Evolutionary conservation across 2,113 vertebrate genomes (phyloP).

Genomic region (Scomber japonicus): DNA sequence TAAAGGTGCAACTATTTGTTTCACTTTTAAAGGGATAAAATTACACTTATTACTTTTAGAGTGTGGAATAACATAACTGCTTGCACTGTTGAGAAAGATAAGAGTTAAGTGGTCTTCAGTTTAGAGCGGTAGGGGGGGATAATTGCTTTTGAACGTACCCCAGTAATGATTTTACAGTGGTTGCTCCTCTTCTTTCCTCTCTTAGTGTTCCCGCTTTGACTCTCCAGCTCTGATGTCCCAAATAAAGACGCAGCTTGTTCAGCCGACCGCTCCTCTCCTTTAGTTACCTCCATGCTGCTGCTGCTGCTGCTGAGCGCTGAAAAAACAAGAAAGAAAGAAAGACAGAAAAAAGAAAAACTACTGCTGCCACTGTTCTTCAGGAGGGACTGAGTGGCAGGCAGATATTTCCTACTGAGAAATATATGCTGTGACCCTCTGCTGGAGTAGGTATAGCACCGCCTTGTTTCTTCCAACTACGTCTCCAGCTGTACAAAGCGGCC

Average conservation of each 20-base stretch:
- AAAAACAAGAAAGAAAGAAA: not conserved
- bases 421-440: constrained; percentile 1
- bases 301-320: constrained; percentile 44
- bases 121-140: not conserved
- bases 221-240: constrained; percentile 64
- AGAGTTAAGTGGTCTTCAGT: not conserved
- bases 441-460: constrained; percentile 59
- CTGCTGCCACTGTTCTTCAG: constrained; percentile 19
- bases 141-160: constrained; percentile 65
- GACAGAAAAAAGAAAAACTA: not conserved
- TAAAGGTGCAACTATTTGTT: not conserved
- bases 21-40: not conserved
- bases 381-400: constrained; percentile 6
- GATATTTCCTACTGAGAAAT: not conserved
- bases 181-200: constrained; percentile 45
- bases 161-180: constrained; percentile 68
- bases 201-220: constrained; percentile 33
- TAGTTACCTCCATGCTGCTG: constrained; percentile 72
- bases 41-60: too few species aligned
- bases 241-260: constrained; percentile 71
- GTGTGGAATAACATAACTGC: not conserved
- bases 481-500: not conserved
- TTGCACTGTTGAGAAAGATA: not conserved
- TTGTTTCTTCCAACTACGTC: constrained; percentile 45
- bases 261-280: constrained; percentile 60